Base-by-base conservation (phyloP, 30 jellyfish, hydroid and myxozoan species). In the Aurelia coerulea region DNA sequence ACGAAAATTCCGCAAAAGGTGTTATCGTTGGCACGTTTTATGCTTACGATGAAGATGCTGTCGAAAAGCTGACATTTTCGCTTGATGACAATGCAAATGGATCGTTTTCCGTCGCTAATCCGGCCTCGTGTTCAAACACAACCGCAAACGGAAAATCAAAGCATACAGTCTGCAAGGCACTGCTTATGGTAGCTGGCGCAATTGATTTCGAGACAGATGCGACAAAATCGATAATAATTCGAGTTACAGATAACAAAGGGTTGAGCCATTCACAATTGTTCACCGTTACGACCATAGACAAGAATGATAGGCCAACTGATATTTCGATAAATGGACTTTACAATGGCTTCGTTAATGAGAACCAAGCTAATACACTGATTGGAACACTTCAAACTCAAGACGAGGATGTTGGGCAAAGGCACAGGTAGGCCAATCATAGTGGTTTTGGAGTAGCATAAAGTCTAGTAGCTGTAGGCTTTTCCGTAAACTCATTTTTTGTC, bases 11-110 rank as follows among this genome's bases (percentile, higher is more conserved):
- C 29, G 84, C 91, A 16, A 53, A 19, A n/a, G 92, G 90, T 14
- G 76, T 97, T 16, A 51, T 88, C 33, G 87, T 93, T 63, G 98
- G 94, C 13, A 87, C 96, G 4, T 76, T 93, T 41, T 53, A 29
- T 49, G 98, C 97, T 49, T 62, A 58, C 29, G 98, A 93, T 66
- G 92, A 88, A 32, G 98, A 93, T 56, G 88, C 86, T 13, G 94
- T 79, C 29, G 95, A 74, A 60, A 31, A 56, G 7, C 64, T 87
- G 73, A 78, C 80, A 16, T 78, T 92, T 75, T 59, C 89, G 5
- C 95, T 92, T n/a, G 94, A 78, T 64, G 89, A 81, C 32, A 72
- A 80, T 54, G 83, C 76, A 1, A 62, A 67, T 19, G 84, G 87
- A 62, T 65, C 78, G 31, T 81, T 88, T 34, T 16, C 84, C 2